Conservation (phyloP, 2,797 vertebrate species). For the Potorous gilbertii region DNA sequence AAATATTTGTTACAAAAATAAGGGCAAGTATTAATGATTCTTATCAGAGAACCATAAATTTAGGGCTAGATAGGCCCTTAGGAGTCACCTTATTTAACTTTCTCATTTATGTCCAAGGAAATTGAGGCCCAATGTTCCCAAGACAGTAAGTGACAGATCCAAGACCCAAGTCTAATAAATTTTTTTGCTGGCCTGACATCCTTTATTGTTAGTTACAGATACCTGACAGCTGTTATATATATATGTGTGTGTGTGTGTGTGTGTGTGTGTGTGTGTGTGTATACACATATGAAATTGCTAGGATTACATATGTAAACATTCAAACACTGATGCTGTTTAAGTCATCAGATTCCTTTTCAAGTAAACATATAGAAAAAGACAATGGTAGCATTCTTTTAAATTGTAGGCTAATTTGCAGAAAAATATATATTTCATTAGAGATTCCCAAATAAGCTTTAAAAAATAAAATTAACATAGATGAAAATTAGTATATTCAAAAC, state of each 20-base stretch:
- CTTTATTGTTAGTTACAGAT: not conserved
- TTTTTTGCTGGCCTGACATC: not conserved
- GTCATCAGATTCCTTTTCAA: constrained; percentile 23
- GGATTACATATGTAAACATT: constrained; percentile 10
- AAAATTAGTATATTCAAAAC: not conserved
- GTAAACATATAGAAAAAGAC: constrained; percentile 3
- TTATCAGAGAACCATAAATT: not conserved
- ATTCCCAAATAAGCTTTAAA: not conserved
- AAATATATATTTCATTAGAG: not conserved
- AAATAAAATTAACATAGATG: constrained; percentile 29
- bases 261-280: too few species aligned
- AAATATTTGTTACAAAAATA: not conserved
- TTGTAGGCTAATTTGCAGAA: not conserved
- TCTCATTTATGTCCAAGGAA: not conserved
- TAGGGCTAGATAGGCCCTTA: not conserved
- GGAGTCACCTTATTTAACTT: not conserved
- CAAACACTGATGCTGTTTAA: constrained; percentile 20
- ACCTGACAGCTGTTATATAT: not conserved
- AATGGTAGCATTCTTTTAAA: not conserved
- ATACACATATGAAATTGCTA: not conserved
- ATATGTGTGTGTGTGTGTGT: too few species aligned
- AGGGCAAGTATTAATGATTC: not conserved
- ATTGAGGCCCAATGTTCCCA: not conserved
- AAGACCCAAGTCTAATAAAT: not conserved
- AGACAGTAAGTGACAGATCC: not conserved